phyloP scores from a whole-genome alignment of 2,888 invertebrate genomes.

The Lysandra coridon region DNA sequence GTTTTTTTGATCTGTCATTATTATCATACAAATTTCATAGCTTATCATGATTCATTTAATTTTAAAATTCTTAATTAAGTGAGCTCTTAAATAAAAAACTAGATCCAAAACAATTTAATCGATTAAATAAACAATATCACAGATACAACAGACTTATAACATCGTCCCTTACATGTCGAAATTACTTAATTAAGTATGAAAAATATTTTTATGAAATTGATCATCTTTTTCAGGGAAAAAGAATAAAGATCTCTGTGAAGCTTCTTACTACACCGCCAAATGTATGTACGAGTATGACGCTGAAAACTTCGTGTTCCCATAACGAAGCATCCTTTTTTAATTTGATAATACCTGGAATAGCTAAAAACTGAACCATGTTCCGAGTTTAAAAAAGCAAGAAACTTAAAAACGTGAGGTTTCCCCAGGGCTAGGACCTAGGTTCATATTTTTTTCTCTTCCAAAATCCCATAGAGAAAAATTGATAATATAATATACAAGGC shows the following conservation, averaged over 20 bases:
- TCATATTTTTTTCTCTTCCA: not conserved
- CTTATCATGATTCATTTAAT: too few relatives aligned
- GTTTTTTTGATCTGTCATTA: too few relatives aligned
- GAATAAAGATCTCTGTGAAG: conserved; percentile 68
- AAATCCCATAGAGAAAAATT: too few relatives aligned
- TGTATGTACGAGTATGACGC: conserved; percentile 69
- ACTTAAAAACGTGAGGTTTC: not conserved
- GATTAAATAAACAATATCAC: too few relatives aligned
- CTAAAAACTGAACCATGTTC: not conserved
- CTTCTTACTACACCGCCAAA: conserved; percentile 66
- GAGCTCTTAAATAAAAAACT: too few relatives aligned
- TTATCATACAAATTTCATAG: too few relatives aligned
- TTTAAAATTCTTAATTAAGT: too few relatives aligned
- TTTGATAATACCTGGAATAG: not conserved
- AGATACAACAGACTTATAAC: too few relatives aligned
- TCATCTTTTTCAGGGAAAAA: conserved; percentile 59
- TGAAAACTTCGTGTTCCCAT: conserved; percentile 65
- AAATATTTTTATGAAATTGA: not conserved
- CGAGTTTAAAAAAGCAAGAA: not conserved
- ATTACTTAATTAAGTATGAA: not conserved
- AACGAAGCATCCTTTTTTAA: conserved; percentile 31
- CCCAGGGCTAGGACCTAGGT: not conserved
- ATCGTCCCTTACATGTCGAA: too few relatives aligned
- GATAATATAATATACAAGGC: not conserved
- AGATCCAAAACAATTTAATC: too few relatives aligned